These are phyloP conservation scores for Synanceia verrucosa DNA, from an alignment of 2,797 vertebrate species.

Conservation along the genomic window DNA sequence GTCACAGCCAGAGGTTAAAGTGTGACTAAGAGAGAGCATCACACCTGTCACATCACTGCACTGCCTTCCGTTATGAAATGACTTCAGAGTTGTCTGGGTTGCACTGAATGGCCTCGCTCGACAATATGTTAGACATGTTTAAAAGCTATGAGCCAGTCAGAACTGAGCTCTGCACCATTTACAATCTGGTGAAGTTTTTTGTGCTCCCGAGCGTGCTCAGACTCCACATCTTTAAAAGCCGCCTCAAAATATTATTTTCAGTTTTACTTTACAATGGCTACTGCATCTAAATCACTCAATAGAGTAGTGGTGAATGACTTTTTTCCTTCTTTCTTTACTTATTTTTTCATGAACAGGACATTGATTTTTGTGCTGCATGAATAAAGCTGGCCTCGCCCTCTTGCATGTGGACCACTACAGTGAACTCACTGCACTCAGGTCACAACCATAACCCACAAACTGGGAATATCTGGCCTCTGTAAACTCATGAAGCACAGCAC, in stretches of 20 bases:
- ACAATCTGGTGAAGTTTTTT: background rate
- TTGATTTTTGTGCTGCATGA: background rate
- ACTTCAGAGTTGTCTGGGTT: background rate
- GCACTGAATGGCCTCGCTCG: background rate
- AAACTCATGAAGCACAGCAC: conserved; percentile 1
- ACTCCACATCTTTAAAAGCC: background rate
- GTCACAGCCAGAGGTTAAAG: background rate
- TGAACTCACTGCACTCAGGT: conserved; percentile 9
- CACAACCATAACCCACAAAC: conserved; percentile 1
- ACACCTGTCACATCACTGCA: too few species aligned
- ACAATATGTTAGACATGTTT: background rate
- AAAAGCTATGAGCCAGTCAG: background rate
- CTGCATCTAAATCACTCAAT: background rate
- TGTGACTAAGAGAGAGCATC: background rate
- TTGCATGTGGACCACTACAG: background rate
- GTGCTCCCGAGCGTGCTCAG: background rate
- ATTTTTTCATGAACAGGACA: background rate
- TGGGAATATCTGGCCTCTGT: background rate
- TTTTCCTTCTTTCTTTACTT: background rate
- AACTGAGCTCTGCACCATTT: background rate
- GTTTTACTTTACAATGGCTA: background rate
- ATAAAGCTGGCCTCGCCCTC: background rate
- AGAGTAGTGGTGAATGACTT: background rate
- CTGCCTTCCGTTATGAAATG: background rate
- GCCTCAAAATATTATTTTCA: background rate